Evolutionary conservation across 2,888 invertebrate genomes (phyloP), one percentile per base, ranked within the genome.

Genomic region (Microctonus aethiopoides): DNA sequence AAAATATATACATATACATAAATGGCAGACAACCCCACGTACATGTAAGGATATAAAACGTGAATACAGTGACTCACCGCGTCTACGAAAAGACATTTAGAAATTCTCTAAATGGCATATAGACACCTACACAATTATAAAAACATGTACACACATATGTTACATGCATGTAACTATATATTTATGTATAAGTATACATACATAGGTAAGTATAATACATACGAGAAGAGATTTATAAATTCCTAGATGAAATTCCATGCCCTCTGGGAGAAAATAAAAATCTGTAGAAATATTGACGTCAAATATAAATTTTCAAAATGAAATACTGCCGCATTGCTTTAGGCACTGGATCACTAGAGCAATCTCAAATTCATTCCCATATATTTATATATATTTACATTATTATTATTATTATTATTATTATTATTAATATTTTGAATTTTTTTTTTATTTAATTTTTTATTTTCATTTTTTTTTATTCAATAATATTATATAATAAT

Each of bases 161-260:
- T 10, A 36, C 10, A 46, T n/a, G 16, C 46, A 46, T 46, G 5
- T n/a, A 46, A 16, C 7, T 39, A 46, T 16, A 46, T 46, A 46
- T n/a, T 16, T 46, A 3, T 46, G 16, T 4, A 16, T 7, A 46
- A 46, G n/a, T 16, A 16, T 6, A 46, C 20, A 46, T 7, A 20
- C 3, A 29, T 3, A 7, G 29, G 7, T 29, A 29, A 29, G n/a
- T n/a, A 7, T 29, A 29, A 29, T 29, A 7, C 4, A 3, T 29
- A 3, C 3, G 29, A 46, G 46, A 5, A 16, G 13, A 13, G 39
- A 20, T 9, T 39, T 6, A 36, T 13, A 22, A 20, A 67, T 67
- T 67, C 66, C 59, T 67, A 67, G 66, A 67, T 59, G 26, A 67
- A 67, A 59, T 67, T 46, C 32, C 5, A 26, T 41, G 66, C 56